Conservation (phyloP, 2,888 invertebrate species). For the Phaonia tiefii region DNA sequence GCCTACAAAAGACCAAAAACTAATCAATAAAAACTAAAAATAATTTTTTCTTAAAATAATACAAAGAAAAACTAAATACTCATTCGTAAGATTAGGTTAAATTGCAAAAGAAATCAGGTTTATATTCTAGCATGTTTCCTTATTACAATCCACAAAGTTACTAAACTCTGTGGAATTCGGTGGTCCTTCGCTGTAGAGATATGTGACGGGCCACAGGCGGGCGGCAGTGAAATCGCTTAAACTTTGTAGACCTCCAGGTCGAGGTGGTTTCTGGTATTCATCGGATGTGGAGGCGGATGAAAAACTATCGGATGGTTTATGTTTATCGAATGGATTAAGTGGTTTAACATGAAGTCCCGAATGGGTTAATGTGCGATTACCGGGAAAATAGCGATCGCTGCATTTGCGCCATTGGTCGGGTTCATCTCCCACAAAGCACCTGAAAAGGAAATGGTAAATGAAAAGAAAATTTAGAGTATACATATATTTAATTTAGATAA, state of each 20-base stretch:
- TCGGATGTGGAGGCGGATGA: slow-evolving; percentile 63
- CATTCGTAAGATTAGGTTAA: slow-evolving; percentile 26
- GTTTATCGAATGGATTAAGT: slow-evolving; percentile 73
- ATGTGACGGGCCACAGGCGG: slow-evolving; percentile 89
- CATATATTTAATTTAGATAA: too few relatives aligned
- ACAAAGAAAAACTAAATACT: slow-evolving; percentile 43
- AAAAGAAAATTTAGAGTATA: too few relatives aligned
- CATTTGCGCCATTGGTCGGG: slow-evolving; percentile 93
- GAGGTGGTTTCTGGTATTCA: slow-evolving; percentile 79
- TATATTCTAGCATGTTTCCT: slow-evolving; percentile 77
- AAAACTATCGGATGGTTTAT: slow-evolving; percentile 71
- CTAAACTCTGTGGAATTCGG: slow-evolving; percentile 85
- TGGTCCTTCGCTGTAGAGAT: slow-evolving; percentile 89
- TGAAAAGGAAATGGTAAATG: slow-evolving; percentile 78
- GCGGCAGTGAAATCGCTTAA: slow-evolving; percentile 81
- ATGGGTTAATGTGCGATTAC: slow-evolving; percentile 74
- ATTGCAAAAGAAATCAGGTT: slow-evolving; percentile 17
- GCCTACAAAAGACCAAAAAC: slow-evolving; percentile 26
- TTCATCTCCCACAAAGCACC: slow-evolving; percentile 91
- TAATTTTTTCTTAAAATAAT: slow-evolving; percentile 12
- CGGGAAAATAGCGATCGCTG: slow-evolving; percentile 90
- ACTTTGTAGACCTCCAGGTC: slow-evolving; percentile 78
- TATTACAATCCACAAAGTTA: slow-evolving; percentile 81
- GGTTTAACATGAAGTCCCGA: slow-evolving; percentile 81
- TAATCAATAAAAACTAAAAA: slow-evolving; percentile 26